Conservation (phyloP, 2,888 invertebrate species). For the Deroplatys truncata region DNA sequence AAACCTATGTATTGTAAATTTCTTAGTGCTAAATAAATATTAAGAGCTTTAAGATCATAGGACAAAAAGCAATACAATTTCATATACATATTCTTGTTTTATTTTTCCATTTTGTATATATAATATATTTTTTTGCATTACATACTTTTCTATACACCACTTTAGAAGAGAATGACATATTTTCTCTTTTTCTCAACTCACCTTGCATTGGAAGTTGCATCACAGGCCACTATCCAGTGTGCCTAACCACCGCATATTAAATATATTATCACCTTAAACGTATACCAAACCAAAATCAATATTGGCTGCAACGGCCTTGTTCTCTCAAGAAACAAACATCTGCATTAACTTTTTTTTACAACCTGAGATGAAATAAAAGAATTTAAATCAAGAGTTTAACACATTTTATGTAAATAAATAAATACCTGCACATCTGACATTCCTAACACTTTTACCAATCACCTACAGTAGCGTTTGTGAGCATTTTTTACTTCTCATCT, state of each 20-base stretch:
- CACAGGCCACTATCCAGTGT: neutral
- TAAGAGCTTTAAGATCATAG: too few species aligned
- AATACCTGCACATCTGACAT: too few species aligned
- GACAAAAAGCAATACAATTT: neutral
- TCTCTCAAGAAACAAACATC: neutral
- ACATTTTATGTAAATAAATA: too few species aligned
- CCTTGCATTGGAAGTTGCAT: neutral
- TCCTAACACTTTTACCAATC: too few species aligned
- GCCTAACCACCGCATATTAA: neutral
- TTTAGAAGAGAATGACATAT: neutral
- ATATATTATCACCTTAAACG: neutral
- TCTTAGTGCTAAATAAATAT: too few species aligned
- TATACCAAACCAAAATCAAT: neutral
- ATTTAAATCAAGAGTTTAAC: too few species aligned
- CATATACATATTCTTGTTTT: neutral
- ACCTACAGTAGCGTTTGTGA: too few species aligned
- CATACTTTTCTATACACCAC: neutral
- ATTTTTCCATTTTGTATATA: neutral
- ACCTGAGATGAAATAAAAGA: too few species aligned
- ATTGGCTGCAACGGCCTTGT: neutral
- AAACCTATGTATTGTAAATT: too few species aligned
- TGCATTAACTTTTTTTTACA: too few species aligned
- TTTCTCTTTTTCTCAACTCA: neutral
- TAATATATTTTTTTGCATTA: neutral
- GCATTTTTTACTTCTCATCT: too few species aligned